phyloP scores from a whole-genome alignment of 2,113 vertebrate genomes.

The Notarius lentiginosus region DNA sequence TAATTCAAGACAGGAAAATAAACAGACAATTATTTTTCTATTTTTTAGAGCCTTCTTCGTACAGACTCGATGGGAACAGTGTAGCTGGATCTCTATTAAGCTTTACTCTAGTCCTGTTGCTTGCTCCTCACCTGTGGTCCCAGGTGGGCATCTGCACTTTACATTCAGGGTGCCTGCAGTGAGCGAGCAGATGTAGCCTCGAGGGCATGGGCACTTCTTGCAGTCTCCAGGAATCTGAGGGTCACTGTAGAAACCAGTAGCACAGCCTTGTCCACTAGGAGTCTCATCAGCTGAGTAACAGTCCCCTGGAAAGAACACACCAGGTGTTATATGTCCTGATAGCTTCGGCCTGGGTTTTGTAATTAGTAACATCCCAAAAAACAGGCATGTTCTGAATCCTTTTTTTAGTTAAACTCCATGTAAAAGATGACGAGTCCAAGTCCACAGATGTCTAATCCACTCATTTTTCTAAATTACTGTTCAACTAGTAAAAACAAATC shows the following conservation, averaged over 20 bases:
- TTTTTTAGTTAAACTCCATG: background rate
- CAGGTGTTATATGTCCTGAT: background rate
- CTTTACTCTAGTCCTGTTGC: background rate
- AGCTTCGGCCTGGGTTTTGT: background rate
- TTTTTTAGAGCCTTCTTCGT: background rate
- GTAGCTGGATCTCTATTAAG: background rate
- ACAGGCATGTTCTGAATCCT: background rate
- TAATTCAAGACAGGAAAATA: background rate
- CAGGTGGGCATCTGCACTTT: constrained; percentile 79
- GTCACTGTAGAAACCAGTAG: constrained; percentile 77
- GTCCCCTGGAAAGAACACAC: constrained; percentile 70
- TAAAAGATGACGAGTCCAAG: background rate
- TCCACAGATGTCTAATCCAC: background rate
- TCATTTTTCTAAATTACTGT: background rate
- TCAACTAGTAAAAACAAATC: background rate
- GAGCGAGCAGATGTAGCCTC: constrained; percentile 74
- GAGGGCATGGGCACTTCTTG: constrained; percentile 77
- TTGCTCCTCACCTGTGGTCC: constrained; percentile 74
- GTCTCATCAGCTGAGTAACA: constrained; percentile 82
- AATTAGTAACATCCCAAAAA: background rate
- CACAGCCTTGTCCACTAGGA: constrained; percentile 65
- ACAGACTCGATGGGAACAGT: background rate
- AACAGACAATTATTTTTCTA: background rate
- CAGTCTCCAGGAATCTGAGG: constrained; percentile 64
- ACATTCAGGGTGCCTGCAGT: constrained; percentile 61